Conservation (phyloP, 1,140 invertebrate species). For the Eupristina koningsbergeri region DNA sequence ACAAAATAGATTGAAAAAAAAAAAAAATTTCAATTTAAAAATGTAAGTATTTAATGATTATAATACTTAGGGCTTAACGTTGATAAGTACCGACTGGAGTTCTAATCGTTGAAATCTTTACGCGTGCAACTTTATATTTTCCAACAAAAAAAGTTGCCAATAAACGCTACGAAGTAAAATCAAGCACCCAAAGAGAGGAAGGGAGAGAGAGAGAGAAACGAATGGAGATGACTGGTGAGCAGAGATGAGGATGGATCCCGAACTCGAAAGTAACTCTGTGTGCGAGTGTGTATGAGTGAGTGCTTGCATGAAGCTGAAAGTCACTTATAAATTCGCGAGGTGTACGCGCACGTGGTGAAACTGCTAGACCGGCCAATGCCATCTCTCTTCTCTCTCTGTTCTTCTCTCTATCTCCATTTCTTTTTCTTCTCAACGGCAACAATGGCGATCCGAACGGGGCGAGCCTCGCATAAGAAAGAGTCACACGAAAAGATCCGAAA, state of each 20-base stretch:
- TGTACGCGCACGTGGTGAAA: conserved; percentile 61
- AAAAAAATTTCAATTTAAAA: background rate
- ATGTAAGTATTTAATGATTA: background rate
- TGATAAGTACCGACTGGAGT: background rate
- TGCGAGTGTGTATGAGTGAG: too few relatives aligned
- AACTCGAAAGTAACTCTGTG: conserved; percentile 36
- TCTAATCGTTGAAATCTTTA: conserved; percentile 1
- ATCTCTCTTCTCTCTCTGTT: background rate
- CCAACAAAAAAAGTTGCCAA: background rate
- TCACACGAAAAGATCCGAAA: background rate
- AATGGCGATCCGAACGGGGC: background rate
- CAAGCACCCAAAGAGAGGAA: background rate
- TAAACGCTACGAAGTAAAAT: background rate
- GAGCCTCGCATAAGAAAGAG: conserved; percentile 21
- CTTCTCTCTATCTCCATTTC: background rate
- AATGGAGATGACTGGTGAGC: conserved; percentile 6
- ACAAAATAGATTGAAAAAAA: too few relatives aligned
- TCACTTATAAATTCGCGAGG: conserved; percentile 60
- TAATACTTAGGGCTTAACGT: background rate
- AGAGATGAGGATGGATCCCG: conserved; percentile 54
- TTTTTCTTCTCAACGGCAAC: background rate
- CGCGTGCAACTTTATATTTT: background rate
- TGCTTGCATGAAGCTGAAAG: conserved; percentile 51
- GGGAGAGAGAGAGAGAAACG: background rate
- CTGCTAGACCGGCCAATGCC: conserved; percentile 50